Percentiles rank a stretch among this genome's conserved stretches.
Conservation (phyloP, 2,113 vertebrate genomes). For the Tragelaphus buxtoni region DNA sequence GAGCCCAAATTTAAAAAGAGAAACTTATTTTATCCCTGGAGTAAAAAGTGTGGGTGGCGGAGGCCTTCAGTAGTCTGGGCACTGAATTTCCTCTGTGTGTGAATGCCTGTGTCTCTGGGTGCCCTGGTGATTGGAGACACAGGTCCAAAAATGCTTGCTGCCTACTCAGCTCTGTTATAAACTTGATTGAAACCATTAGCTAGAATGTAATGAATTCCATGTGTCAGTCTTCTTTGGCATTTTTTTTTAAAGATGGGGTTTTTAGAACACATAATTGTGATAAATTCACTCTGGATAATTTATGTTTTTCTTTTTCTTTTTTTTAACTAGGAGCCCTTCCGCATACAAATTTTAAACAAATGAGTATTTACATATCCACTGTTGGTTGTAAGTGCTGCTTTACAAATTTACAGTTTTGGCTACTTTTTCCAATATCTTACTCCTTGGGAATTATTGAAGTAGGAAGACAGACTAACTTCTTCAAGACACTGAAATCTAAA, state of each 20-base stretch:
- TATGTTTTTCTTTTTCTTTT: slow-evolving; percentile 5
- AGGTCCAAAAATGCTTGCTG: slow-evolving; percentile 14
- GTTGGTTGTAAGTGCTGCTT: slow-evolving; percentile 52
- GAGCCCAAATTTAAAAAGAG: neutral
- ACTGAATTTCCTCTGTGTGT: neutral
- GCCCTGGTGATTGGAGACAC: slow-evolving; percentile 33
- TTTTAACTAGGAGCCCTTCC: slow-evolving; percentile 37
- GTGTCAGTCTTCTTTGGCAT: slow-evolving; percentile 61
- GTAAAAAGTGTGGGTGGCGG: slow-evolving; percentile 38
- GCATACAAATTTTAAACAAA: slow-evolving; percentile 62
- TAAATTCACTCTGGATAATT: slow-evolving; percentile 57
- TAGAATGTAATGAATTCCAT: slow-evolving; percentile 77
- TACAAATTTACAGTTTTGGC: neutral
- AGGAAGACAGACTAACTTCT: neutral
- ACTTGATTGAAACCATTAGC: slow-evolving; percentile 79
- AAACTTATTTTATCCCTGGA: neutral
- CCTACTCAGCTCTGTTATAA: slow-evolving; percentile 64
- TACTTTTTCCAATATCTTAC: neutral
- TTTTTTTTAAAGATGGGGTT: slow-evolving; percentile 28
- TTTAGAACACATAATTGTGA: slow-evolving; percentile 51
- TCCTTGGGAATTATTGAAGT: neutral
- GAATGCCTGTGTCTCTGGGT: slow-evolving; percentile 10
- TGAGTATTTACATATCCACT: slow-evolving; percentile 22
- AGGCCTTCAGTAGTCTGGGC: neutral
- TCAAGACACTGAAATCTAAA: neutral